Evolutionary conservation across 2,113 vertebrate genomes (phyloP).

Genomic region (Protomyctophum bolini): DNA sequence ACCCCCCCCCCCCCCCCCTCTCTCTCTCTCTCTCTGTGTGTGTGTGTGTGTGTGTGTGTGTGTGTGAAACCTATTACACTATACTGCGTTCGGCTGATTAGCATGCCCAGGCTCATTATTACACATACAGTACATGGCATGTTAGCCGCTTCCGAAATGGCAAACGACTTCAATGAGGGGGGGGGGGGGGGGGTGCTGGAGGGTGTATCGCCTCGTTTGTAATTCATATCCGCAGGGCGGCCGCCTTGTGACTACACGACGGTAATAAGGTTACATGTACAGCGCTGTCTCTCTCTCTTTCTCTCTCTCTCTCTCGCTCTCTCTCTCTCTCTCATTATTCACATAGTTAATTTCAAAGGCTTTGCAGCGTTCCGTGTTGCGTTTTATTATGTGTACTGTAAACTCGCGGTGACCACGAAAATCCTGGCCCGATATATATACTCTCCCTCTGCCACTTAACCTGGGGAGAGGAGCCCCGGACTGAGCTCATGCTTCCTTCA

Average conservation of each 20-base stretch:
- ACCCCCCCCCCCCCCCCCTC: no score
- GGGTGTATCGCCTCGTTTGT: slow-evolving; percentile 57
- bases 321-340: slow-evolving; percentile 7
- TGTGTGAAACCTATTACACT: slow-evolving; percentile 66
- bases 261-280: slow-evolving; percentile 28
- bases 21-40: slow-evolving; percentile 36
- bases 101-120: slow-evolving; percentile 54
- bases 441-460: no score
- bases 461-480: no score
- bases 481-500: no score
- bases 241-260: slow-evolving; percentile 39
- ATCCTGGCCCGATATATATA: no score
- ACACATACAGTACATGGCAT: slow-evolving; percentile 45
- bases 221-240: slow-evolving; percentile 46
- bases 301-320: slow-evolving; percentile 20
- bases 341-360: slow-evolving; percentile 17
- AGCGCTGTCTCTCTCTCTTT: not conserved
- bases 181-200: no score
- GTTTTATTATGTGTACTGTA: no score
- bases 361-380: not conserved
- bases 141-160: slow-evolving; percentile 48
- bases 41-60: slow-evolving; percentile 49
- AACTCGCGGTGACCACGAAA: no score
- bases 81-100: slow-evolving; percentile 71
- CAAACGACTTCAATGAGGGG: slow-evolving; percentile 40